Percentiles rank a stretch among this genome's conserved stretches.
phyloP scores from a whole-genome alignment of 2,113 vertebrate species.

The Alosa alosa region DNA sequence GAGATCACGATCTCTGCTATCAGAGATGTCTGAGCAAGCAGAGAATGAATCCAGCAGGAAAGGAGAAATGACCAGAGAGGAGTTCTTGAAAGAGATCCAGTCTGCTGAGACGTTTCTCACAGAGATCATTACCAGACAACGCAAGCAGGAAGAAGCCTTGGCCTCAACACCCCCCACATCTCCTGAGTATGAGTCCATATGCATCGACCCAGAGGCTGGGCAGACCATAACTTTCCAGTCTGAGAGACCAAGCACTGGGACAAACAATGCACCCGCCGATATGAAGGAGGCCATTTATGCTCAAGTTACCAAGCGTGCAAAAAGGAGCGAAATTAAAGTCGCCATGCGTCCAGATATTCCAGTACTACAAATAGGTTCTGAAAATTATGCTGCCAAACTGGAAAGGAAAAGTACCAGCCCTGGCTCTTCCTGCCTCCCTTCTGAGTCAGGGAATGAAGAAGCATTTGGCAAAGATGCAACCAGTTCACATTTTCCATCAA shows the following conservation, averaged over 20 bases:
- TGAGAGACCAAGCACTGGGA: constrained; percentile 57
- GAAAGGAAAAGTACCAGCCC: constrained; percentile 40
- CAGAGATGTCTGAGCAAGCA: constrained; percentile 57
- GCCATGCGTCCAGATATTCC: constrained; percentile 71
- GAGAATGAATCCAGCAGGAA: constrained; percentile 51
- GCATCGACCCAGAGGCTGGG: constrained; percentile 66
- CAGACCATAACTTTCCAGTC: constrained; percentile 73
- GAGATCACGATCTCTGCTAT: constrained; percentile 66
- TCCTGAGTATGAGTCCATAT: constrained; percentile 75
- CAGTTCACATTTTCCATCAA: constrained; percentile 26
- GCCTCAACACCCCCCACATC: constrained; percentile 65
- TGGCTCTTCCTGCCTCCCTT: neutral
- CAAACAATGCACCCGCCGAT: constrained; percentile 60
- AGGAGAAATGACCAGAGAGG: constrained; percentile 69
- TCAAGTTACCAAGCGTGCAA: constrained; percentile 76
- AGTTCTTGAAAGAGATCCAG: constrained; percentile 74
- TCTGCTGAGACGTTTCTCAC: constrained; percentile 77
- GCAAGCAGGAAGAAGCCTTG: constrained; percentile 55
- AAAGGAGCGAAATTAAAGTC: constrained; percentile 74
- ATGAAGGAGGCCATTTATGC: constrained; percentile 75
- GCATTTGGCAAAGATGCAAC: neutral
- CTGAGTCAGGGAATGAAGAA: constrained; percentile 14
- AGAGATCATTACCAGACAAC: constrained; percentile 75
- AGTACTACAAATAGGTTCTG: constrained; percentile 70
- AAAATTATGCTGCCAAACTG: constrained; percentile 49